phyloP scores from a whole-genome alignment of 2,888 invertebrate species.

The Drosophila siamana region DNA sequence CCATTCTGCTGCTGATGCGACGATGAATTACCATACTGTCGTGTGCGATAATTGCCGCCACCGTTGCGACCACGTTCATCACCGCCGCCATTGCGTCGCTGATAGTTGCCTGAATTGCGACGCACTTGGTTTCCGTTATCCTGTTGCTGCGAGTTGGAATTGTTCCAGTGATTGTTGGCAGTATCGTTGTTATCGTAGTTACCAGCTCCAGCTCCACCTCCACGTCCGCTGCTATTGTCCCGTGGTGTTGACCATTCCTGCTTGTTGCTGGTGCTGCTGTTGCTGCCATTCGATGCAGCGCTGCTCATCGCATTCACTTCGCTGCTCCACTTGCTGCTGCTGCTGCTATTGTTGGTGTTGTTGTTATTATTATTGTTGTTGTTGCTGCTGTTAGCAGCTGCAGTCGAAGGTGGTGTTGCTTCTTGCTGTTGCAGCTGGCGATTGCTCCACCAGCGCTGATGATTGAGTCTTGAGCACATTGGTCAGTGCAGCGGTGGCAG shows the following conservation, averaged over 20 bases:
- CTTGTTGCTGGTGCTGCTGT: conserved; percentile 61
- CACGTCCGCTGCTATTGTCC: conserved; percentile 64
- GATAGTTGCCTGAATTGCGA: conserved; percentile 75
- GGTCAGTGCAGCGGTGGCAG: conserved; percentile 72
- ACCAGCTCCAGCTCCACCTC: conserved; percentile 28
- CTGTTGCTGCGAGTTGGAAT: conserved; percentile 34
- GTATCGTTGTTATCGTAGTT: conserved; percentile 52
- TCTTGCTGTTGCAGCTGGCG: neutral
- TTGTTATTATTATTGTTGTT: conserved; percentile 64
- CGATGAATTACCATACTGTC: conserved; percentile 77
- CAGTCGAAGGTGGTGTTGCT: neutral
- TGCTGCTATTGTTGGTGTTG: conserved; percentile 1
- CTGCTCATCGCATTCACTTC: conserved; percentile 80
- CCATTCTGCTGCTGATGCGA: conserved; percentile 79
- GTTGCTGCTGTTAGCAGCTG: conserved; percentile 1
- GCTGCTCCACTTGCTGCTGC: conserved; percentile 82
- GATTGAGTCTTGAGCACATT: conserved; percentile 70
- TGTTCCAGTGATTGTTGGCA: conserved; percentile 69
- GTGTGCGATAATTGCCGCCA: conserved; percentile 68
- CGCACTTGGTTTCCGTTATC: conserved; percentile 68
- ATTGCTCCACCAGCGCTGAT: conserved; percentile 35
- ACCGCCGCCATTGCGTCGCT: conserved; percentile 62
- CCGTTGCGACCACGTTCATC: conserved; percentile 76
- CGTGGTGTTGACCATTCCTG: conserved; percentile 68
- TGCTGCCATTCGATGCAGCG: conserved; percentile 62